phyloP scores from a whole-genome alignment of 2,113 vertebrate genomes.

The Manacus vitellinus region DNA sequence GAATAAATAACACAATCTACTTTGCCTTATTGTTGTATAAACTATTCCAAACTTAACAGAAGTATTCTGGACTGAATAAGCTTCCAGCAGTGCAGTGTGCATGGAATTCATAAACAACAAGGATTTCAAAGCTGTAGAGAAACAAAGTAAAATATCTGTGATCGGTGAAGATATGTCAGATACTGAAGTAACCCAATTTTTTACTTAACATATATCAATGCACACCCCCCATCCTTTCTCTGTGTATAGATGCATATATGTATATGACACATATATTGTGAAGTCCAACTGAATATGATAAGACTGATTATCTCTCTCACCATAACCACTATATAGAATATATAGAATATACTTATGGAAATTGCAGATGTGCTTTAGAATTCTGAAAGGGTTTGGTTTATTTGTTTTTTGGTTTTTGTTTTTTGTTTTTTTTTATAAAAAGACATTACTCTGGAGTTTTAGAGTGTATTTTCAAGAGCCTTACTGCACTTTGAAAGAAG shows the following conservation, averaged over 20 bases:
- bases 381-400: not conserved
- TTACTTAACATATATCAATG: not conserved
- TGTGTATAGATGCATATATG: fast-evolving
- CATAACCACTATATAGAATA: not conserved
- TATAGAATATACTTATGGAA: not conserved
- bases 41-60: not conserved
- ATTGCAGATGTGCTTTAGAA: not conserved
- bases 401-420: not conserved
- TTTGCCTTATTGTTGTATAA: not conserved
- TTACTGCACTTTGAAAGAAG: not conserved
- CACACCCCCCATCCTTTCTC: not conserved
- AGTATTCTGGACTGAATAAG: not conserved
- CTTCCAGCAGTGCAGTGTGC: not conserved
- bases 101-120: not conserved
- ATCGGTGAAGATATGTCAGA: not conserved
- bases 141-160: not conserved
- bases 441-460: not conserved
- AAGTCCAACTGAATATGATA: not conserved
- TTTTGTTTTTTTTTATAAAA: not conserved
- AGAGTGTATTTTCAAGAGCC: not conserved
- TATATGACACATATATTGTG: too few species aligned
- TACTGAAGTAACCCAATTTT: not conserved
- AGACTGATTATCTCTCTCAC: not conserved
- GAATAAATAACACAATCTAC: conserved; percentile 7
- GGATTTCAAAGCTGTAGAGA: not conserved